These are phyloP conservation scores for Melipona bicolor DNA, from an alignment of 2,888 invertebrate genomes.

Conservation along the genomic window DNA sequence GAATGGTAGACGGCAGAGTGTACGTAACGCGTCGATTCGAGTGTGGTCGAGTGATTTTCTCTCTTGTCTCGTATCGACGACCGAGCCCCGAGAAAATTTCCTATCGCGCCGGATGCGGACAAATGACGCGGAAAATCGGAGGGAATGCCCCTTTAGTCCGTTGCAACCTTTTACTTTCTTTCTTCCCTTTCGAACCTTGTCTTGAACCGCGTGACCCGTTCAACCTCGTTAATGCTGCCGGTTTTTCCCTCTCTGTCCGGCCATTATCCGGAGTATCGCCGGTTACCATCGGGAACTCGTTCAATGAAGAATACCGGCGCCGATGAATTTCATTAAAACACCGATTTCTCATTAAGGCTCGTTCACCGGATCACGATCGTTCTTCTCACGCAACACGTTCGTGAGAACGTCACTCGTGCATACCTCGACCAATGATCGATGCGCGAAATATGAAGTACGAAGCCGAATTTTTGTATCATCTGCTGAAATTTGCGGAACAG, in stretches of 20 bases:
- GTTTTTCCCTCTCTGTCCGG: slow-evolving; percentile 31
- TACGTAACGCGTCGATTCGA: slow-evolving; percentile 51
- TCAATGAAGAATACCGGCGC: background rate
- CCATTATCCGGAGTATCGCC: slow-evolving; percentile 29
- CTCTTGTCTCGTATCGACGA: slow-evolving; percentile 57
- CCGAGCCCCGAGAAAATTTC: slow-evolving; percentile 63
- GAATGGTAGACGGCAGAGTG: background rate
- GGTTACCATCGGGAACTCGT: slow-evolving; percentile 28
- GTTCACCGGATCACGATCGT: background rate
- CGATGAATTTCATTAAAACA: slow-evolving; percentile 26
- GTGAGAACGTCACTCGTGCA: no score
- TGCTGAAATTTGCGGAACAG: slow-evolving; percentile 2
- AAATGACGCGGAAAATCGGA: slow-evolving; percentile 70
- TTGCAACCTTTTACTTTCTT: slow-evolving; percentile 58
- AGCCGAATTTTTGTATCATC: background rate
- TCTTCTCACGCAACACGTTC: background rate
- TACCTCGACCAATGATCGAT: background rate
- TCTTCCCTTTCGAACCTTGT: slow-evolving; percentile 38
- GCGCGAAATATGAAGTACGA: background rate
- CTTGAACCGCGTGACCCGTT: slow-evolving; percentile 46
- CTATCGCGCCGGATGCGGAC: slow-evolving; percentile 64
- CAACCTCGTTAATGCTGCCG: slow-evolving; percentile 55
- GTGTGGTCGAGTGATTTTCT: slow-evolving; percentile 65
- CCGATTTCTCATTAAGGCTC: slow-evolving; percentile 12
- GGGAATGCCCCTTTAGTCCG: slow-evolving; percentile 59